Base-by-base conservation (phyloP, 2,113 vertebrate species). In the Corythornis madagascariensis region DNA sequence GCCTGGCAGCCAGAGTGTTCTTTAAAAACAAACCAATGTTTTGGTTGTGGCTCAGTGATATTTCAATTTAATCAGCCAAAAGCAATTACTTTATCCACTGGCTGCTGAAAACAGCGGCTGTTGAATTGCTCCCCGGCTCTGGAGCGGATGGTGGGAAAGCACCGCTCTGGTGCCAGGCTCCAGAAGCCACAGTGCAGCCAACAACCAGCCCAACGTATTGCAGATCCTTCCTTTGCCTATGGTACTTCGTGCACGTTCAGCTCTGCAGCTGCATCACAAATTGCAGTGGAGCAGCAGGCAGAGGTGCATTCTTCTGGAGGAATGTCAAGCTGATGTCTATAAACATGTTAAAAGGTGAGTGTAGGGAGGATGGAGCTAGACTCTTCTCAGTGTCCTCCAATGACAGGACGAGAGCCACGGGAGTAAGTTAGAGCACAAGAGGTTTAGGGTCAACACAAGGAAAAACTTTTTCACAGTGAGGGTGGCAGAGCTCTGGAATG, bases 191-290 rank as follows among this genome's bases (percentile, higher is more conserved):
- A 0, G 7, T 22, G 21, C 72, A 76, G 35, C 56, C 20, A 24
- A 12, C 1, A 1, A 64, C 71, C 55, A 29, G 38, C 40, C 25
- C 5, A 52, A 6, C 16, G 1, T 64, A 47, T 71, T 71, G 69
- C 70, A 74, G 16, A 63, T n/a, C 53, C 56, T 67, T 83, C 66
- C 42, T 74, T 45, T 50, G 45, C 16, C 1, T 18, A 6, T 40
- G n/a, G 25, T 43, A 13, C 1, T 0, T 24, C 50, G 40, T 20
- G 43, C 1, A 0, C 31, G 6, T 47, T 74, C 67, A 85, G 40
- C 53, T 59, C 15, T 66, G 76, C 21, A 59, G 50, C 59, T 47
- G 57, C 70, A 53, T 42, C 19, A 76, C 65, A 65, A 69, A 31
- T 48, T 59, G 35, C 52, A 0, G 8, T 20, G 59, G 63, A 78